phyloP scores from a whole-genome alignment of 2,797 vertebrate genomes.

The Pipistrellus pygmaeus region DNA sequence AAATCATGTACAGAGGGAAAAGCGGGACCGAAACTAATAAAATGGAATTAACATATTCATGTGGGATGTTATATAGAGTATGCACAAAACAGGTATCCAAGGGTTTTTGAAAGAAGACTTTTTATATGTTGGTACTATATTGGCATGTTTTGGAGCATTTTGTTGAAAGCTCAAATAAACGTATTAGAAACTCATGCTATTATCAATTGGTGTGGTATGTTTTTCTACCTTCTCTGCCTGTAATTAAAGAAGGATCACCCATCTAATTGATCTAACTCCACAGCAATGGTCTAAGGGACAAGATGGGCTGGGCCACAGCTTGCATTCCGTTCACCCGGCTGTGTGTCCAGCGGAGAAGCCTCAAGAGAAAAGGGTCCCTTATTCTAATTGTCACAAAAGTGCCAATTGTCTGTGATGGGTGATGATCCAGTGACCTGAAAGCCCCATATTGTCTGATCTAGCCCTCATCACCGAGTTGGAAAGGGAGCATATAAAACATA shows the following conservation, averaged over 20 bases:
- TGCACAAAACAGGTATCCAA: slow-evolving; percentile 38
- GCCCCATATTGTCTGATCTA: background rate
- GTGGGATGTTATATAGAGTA: background rate
- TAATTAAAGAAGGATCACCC: background rate
- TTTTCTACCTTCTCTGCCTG: background rate
- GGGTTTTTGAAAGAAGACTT: slow-evolving; percentile 24
- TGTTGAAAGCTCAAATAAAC: slow-evolving; percentile 50
- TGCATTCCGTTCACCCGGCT: background rate
- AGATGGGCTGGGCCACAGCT: background rate
- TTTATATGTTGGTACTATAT: slow-evolving; percentile 8
- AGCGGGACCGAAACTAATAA: slow-evolving; percentile 65
- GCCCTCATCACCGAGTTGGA: background rate
- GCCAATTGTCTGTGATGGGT: background rate
- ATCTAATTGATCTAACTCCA: background rate
- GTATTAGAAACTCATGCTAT: background rate
- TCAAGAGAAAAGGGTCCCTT: background rate
- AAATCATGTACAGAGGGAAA: slow-evolving; percentile 1
- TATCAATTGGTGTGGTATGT: background rate
- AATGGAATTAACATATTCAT: slow-evolving; percentile 74
- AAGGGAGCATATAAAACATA: background rate
- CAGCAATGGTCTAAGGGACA: background rate
- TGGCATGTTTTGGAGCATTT: background rate
- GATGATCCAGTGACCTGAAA: background rate
- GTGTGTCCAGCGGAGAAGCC: background rate
- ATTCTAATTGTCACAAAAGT: background rate